Percentiles rank a stretch among this genome's conserved stretches.
Evolutionary conservation across 2,888 invertebrate species (phyloP).

Genomic region (Pecten maximus): DNA sequence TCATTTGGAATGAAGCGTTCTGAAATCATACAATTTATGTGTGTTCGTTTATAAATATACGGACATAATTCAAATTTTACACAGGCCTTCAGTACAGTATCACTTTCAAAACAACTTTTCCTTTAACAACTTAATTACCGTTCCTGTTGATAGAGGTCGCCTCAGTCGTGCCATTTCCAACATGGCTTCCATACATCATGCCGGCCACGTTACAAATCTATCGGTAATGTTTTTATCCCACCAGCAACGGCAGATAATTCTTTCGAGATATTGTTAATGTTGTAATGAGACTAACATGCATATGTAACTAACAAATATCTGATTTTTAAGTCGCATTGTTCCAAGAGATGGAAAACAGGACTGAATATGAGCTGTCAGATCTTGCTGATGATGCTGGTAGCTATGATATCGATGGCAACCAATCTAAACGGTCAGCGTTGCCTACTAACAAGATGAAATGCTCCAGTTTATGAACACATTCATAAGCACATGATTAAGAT

Average conservation of each 20-base stretch:
- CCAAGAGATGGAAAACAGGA: background rate
- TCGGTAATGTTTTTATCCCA: slow-evolving; percentile 1
- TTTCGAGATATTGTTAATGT: background rate
- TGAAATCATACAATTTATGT: no score
- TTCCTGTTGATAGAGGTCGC: background rate
- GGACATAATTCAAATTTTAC: no score
- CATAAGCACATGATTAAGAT: background rate
- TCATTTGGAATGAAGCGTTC: no score
- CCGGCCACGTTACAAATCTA: slow-evolving; percentile 29
- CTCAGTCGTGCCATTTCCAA: background rate
- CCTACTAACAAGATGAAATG: background rate
- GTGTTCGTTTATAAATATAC: no score
- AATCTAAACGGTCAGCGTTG: background rate
- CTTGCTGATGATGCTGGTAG: background rate
- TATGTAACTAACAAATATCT: background rate
- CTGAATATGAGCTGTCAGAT: background rate
- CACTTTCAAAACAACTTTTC: background rate
- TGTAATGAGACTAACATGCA: background rate
- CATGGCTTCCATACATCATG: slow-evolving; percentile 28
- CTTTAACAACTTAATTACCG: background rate
- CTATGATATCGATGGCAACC: slow-evolving; percentile 25
- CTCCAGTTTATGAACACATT: background rate
- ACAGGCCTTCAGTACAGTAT: no score
- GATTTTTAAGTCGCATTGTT: background rate
- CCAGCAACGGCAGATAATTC: background rate